phyloP scores from a whole-genome alignment of 1,140 invertebrate species.

The Plodia interpunctella region DNA sequence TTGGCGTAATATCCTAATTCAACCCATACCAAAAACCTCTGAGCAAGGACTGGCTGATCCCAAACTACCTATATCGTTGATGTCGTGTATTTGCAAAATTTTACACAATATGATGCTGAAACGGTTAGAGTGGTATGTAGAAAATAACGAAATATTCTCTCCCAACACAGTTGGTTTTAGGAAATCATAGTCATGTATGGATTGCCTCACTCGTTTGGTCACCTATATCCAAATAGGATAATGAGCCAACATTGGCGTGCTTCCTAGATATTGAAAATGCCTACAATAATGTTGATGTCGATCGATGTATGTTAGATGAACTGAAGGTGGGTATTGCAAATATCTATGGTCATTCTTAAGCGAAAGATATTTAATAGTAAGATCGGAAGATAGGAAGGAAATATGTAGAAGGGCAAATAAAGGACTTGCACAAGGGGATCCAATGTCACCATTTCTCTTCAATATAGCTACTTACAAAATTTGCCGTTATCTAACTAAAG shows the following conservation, averaged over 20 bases:
- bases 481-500: slow-evolving; percentile 3
- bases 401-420: slow-evolving; percentile 10
- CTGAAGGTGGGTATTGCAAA: slow-evolving; percentile 12
- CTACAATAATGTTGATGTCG: slow-evolving; percentile 24
- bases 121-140: slow-evolving; percentile 19
- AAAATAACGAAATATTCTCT: slow-evolving; percentile 13
- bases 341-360: slow-evolving; percentile 22
- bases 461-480: slow-evolving; percentile 15
- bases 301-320: background rate
- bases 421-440: slow-evolving; percentile 19
- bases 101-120: slow-evolving; percentile 16
- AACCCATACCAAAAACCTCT: slow-evolving; percentile 38
- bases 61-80: slow-evolving; percentile 28
- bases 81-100: slow-evolving; percentile 31
- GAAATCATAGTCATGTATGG: slow-evolving; percentile 5
- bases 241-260: slow-evolving; percentile 11
- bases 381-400: background rate
- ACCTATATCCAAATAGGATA: slow-evolving; percentile 17
- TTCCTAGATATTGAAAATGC: slow-evolving; percentile 27
- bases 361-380: slow-evolving; percentile 7
- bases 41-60: background rate
- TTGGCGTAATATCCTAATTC: slow-evolving; percentile 42
- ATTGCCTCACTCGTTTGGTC: slow-evolving; percentile 10
- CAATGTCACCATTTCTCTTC: slow-evolving; percentile 18
- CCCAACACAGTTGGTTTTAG: slow-evolving; percentile 14